Evolutionary conservation across 2,113 vertebrate species (phyloP).

Genomic region (Stomatorhinus ivindoensis): DNA sequence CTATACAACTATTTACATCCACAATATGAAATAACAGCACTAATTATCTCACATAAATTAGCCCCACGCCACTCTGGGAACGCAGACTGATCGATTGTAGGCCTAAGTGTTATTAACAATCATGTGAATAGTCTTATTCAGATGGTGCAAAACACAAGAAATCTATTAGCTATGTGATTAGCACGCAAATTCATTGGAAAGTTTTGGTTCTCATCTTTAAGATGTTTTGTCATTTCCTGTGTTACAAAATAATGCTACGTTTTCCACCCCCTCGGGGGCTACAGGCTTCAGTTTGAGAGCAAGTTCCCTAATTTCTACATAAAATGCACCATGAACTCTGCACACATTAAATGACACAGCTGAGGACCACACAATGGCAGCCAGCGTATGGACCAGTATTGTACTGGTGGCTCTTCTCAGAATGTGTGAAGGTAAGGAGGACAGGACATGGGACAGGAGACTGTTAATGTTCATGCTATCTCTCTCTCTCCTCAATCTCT

Average conservation of each 20-base stretch:
- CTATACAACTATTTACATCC: not conserved
- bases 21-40: not conserved
- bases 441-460: not conserved
- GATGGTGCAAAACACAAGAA: not conserved
- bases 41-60: too few relatives aligned
- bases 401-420: not conserved
- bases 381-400: not conserved
- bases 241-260: not conserved
- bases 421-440: not conserved
- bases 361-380: not conserved
- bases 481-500: too few relatives aligned
- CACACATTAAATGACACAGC: not conserved
- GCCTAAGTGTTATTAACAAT: not conserved
- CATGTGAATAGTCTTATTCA: not conserved
- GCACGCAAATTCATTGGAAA: not conserved
- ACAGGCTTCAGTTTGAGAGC: not conserved
- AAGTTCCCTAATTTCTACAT: not conserved
- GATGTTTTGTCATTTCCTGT: not conserved
- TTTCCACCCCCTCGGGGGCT: not conserved
- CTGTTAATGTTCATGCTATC: not conserved
- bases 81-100: not conserved
- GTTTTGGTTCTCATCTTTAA: not conserved
- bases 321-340: not conserved
- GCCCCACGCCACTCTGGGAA: not conserved
- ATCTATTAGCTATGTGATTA: not conserved